Conservation (phyloP, 2,797 vertebrate genomes). For the Diceros bicornis region DNA sequence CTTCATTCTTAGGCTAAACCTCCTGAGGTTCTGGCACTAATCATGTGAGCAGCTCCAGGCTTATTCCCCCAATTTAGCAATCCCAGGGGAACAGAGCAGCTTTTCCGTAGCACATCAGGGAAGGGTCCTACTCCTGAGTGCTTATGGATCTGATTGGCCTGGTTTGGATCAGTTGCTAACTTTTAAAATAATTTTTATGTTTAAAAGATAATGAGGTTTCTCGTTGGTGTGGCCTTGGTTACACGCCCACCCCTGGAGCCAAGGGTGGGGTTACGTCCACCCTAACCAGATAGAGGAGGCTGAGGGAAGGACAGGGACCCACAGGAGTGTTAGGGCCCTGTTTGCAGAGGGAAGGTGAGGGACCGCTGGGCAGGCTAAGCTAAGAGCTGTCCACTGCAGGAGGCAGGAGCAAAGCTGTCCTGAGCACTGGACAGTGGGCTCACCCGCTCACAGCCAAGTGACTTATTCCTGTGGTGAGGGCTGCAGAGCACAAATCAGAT, state of each 20-base stretch:
- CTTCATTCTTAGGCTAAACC: neutral
- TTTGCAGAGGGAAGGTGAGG: neutral
- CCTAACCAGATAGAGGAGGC: neutral
- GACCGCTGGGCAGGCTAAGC: neutral
- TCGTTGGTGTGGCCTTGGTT: neutral
- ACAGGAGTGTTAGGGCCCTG: neutral
- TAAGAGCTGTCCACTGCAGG: neutral
- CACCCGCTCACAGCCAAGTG: neutral
- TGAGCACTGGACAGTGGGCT: neutral
- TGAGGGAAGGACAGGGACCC: neutral
- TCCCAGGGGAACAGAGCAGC: neutral
- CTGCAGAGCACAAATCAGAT: neutral
- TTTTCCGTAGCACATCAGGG: neutral
- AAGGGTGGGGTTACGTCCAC: neutral
- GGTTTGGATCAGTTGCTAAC: neutral
- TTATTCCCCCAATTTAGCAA: neutral
- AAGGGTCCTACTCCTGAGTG: neutral
- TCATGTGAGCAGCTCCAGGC: neutral
- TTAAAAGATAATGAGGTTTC: neutral
- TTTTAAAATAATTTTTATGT: neutral
- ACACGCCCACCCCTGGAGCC: neutral
- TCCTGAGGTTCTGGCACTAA: neutral
- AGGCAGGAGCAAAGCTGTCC: neutral
- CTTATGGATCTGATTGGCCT: neutral
- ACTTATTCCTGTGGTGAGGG: neutral